Base-by-base conservation (phyloP, 2,113 vertebrate genomes). In the Chloropsis cyanopogon region DNA sequence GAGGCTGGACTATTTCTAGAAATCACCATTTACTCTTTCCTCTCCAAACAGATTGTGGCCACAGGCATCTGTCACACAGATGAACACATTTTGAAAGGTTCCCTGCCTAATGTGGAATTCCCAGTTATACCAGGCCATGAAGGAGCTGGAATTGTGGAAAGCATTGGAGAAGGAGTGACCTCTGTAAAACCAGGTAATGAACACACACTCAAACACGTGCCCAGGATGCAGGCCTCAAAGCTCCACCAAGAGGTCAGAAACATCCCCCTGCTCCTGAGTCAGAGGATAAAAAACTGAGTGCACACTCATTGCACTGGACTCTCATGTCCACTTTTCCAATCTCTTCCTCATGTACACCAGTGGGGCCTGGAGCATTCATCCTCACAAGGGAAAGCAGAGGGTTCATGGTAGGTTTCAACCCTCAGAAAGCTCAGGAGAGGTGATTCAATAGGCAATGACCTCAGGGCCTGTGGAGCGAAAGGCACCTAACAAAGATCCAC, bases 201-300 rank as follows among this genome's bases (percentile, higher is more conserved):
- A 61, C 16, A 50, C 22, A 33, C 28, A 33, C 7, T 9, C 28
- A 26, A 61, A 77, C 0, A 0, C 29, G 26, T 1, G 3, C 7
- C 22, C 35, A 33, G 22, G 22, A 41, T 15, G 50, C 22, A 50
- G 22, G 28, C 22, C 22, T 20, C 57, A 61, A 33, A 50, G 9
- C n/a, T 77, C 22, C 20, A 21, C 44, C 22, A 33, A 39, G 33
- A 59, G 22, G 12, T 41, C 57, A 61, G 28, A 49, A 39, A 31
- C 4, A 9, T 49, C 21, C 6, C 10, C 16, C 46, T 77, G 23
- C 35, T 33, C 23, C 35, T 16, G 22, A 61, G 22, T 41, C 75
- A 63, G 35, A 21, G 29, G 13, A 41, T n/a, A 25, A 63, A 77
- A 35, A 52, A 4, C 8, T 26, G 19, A 21, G 10, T 16, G 46